Evolutionary conservation across 2,797 vertebrate genomes (phyloP).

Genomic region (Chlorospingus flavigularis): DNA sequence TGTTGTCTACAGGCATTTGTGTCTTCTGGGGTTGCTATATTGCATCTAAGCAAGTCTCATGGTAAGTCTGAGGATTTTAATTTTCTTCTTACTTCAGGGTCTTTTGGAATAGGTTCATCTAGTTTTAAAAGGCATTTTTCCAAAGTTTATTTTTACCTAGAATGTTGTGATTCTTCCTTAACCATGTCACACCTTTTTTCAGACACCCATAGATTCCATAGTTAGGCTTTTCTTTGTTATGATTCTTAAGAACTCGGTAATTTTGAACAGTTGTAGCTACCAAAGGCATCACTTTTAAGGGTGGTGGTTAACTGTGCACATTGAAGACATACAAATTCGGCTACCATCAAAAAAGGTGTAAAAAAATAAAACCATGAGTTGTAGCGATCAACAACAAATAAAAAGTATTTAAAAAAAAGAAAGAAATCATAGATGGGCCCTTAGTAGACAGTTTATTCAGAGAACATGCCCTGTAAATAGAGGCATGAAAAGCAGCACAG

Average conservation of each 20-base stretch:
- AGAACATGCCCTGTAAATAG: rapidly evolving
- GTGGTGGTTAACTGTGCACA: not conserved
- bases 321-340: not conserved
- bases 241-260: not conserved
- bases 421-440: not conserved
- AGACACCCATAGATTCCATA: not conserved
- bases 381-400: not conserved
- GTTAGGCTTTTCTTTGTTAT: not conserved
- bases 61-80: not conserved
- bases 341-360: rapidly evolving
- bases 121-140: not conserved
- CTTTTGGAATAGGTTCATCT: not conserved
- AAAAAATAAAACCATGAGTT: not conserved
- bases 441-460: not conserved
- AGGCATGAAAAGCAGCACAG: rapidly evolving
- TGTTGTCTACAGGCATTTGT: not conserved
- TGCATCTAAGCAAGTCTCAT: not conserved
- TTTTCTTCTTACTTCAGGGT: not conserved
- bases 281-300: not conserved
- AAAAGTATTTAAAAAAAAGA: not conserved
- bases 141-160: not conserved
- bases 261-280: not conserved
- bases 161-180: not conserved
- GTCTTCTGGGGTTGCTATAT: not conserved
- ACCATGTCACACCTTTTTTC: not conserved